Percentiles rank a stretch among this genome's conserved stretches.
Conservation (phyloP, 2,113 vertebrate species). For the Peromyscus leucopus region DNA sequence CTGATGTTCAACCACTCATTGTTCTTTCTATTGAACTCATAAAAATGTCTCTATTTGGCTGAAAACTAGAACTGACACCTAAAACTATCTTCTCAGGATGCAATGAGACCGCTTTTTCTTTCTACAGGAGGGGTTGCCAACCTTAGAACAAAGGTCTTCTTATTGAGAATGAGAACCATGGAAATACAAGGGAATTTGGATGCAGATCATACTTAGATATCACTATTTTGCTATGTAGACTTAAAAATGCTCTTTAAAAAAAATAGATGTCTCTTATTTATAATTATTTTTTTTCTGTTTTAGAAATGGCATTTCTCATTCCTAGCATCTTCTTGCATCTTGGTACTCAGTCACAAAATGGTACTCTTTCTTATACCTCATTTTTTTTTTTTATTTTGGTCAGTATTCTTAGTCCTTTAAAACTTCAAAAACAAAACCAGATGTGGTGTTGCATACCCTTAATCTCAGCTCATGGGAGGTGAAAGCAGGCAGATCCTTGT, state of each 20-base stretch:
- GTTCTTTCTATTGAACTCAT: background rate
- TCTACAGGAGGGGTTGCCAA: background rate
- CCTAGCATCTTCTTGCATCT: background rate
- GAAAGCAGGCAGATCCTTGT: background rate
- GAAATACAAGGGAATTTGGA: background rate
- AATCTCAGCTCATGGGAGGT: background rate
- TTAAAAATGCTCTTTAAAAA: background rate
- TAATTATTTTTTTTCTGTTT: background rate
- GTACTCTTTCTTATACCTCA: background rate
- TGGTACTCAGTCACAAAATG: background rate
- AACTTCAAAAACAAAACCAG: background rate
- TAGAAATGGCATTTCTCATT: background rate
- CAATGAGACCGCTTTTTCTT: constrained; percentile 6
- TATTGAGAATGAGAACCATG: background rate
- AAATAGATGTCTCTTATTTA: background rate
- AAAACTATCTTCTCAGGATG: background rate
- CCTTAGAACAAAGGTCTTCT: background rate
- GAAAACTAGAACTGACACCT: background rate
- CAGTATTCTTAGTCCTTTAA: background rate
- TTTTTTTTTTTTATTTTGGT: background rate
- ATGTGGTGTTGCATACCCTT: background rate
- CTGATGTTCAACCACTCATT: background rate
- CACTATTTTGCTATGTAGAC: background rate
- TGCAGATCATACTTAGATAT: background rate
- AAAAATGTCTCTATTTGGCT: constrained; percentile 1